A percentile compares a stretch with the other conserved stretches of the same genome.
These are phyloP conservation scores for Xenopus petersii DNA, from an alignment of 2,797 vertebrate species.

Conservation along the genomic window DNA sequence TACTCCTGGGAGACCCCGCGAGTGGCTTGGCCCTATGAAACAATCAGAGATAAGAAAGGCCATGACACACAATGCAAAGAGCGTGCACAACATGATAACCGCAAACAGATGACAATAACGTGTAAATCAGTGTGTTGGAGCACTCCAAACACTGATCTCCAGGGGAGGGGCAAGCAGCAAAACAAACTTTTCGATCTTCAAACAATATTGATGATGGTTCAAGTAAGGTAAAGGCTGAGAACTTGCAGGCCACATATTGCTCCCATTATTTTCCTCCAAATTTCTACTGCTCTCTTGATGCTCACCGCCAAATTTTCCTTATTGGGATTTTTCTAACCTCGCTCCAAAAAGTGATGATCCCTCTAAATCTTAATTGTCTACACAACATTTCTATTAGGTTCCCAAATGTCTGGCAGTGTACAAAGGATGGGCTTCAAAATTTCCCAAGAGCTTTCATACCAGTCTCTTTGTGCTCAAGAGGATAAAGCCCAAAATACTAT, in stretches of 20 bases:
- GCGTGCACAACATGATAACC: conserved; percentile 15
- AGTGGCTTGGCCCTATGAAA: neutral
- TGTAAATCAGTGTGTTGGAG: conserved; percentile 33
- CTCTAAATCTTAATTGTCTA: neutral
- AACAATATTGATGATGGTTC: conserved; percentile 55
- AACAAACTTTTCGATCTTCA: conserved; percentile 48
- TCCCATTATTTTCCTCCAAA: conserved; percentile 53
- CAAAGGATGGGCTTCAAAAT: no score
- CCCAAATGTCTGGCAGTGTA: neutral
- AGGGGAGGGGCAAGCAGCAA: conserved; percentile 17
- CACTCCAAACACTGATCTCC: conserved; percentile 5
- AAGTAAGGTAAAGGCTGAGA: conserved; percentile 55
- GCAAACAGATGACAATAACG: conserved; percentile 7
- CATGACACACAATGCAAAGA: conserved; percentile 29
- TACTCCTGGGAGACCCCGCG: neutral
- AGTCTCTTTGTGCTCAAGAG: neutral
- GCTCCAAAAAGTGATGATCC: conserved; percentile 22
- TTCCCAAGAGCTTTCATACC: no score
- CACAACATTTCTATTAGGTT: no score
- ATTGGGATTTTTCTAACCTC: conserved; percentile 33
- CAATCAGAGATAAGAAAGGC: conserved; percentile 6
- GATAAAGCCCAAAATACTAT: neutral
- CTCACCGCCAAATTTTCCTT: conserved; percentile 30
- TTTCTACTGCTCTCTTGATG: conserved; percentile 46
- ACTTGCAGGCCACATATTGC: conserved; percentile 61